Evolutionary conservation across 2,888 invertebrate species (phyloP), one percentile per base, ranked within the genome.

Genomic region (Watsonalla binaria): DNA sequence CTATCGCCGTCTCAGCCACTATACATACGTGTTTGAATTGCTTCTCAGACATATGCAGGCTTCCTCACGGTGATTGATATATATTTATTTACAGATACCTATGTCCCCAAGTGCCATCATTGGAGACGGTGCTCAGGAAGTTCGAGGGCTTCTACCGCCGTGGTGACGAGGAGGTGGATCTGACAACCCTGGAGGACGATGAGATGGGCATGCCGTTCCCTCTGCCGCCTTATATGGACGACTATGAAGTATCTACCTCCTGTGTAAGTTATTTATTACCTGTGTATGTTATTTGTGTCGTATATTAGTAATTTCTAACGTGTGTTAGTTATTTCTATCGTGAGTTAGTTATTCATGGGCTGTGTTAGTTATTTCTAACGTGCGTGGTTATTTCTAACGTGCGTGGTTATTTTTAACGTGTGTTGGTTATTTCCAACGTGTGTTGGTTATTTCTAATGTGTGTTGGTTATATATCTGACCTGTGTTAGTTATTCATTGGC

Each of bases 111-210:
- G 93, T 94, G 2, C 92, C 95, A 0, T 93, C 95, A 0, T 91
- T 97, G 9, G 93, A 95, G 24, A 95, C 95, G 63, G 93, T 95
- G 0, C 75, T 97, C 11, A 84, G 93, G 0, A 92, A 93, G 0
- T 98, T 96, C 81, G 95, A 96, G 63, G 80, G 92, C 4, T 93
- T 95, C 11, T 96, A 95, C 76, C 0, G 65, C 65, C 82, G 59
- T 0, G 33, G 45, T 9, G 68, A 67, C 0, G 74, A 68, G 5
- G 70, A 63, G 5, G 54, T 69, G 0, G 82, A 83, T 13, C 66
- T 85, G 6, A 58, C 69, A 0, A 11, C 61, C 0, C 51, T 78
- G 6, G 77, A 82, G 11, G 82, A 79, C 7, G 86, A 80, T 46
- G 85, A 71, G 62, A 80, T 69, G 73, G 70, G 65, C 53, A 78